phyloP scores from a whole-genome alignment of 2,113 vertebrate species.

The Dasyurus viverrinus region DNA sequence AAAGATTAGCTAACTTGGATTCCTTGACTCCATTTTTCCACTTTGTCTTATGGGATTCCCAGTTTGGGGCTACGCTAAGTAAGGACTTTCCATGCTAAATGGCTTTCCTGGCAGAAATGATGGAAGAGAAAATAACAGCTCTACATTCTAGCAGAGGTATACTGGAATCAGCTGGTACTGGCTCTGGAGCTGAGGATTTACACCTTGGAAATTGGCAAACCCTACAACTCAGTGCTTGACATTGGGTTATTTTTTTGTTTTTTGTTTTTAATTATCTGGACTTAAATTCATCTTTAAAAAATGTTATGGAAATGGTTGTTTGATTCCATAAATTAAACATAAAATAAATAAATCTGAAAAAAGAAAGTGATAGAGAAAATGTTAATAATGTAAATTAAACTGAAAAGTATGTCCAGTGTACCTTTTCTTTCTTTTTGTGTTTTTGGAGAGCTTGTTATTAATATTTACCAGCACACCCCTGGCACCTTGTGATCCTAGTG shows the following conservation, averaged over 20 bases:
- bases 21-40: not conserved
- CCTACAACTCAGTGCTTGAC: not conserved
- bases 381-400: not conserved
- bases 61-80: not conserved
- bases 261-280: not conserved
- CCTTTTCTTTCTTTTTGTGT: not conserved
- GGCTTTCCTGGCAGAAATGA: not conserved
- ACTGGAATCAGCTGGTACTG: not conserved
- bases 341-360: too few species aligned
- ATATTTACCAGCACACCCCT: not conserved
- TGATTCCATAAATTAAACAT: too few species aligned
- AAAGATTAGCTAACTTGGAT: not conserved
- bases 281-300: not conserved
- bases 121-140: not conserved
- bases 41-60: not conserved
- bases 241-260: not conserved
- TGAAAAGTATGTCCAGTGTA: not conserved
- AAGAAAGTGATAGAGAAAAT: not conserved
- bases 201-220: not conserved
- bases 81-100: not conserved
- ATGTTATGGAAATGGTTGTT: too few species aligned
- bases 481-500: not conserved
- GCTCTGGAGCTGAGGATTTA: not conserved
- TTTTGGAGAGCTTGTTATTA: not conserved
- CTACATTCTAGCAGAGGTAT: not conserved